These are phyloP conservation scores for Macrophya annulata DNA, from an alignment of 2,888 invertebrate species.

Conservation along the genomic window DNA sequence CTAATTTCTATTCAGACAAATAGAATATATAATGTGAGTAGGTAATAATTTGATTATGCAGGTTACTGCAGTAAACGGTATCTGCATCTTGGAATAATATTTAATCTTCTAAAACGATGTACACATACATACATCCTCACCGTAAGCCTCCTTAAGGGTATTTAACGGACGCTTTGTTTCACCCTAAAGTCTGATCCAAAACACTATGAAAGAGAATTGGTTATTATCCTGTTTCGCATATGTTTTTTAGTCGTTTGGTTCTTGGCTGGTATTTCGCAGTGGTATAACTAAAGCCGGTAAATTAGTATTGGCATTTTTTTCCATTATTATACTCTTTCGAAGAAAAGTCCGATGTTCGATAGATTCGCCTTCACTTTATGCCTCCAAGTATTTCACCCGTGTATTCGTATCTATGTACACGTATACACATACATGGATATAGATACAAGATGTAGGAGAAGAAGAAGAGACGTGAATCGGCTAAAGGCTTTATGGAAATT, in stretches of 20 bases:
- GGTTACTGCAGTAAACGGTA: not conserved
- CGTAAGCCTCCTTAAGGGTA: not conserved
- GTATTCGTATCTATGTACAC: not conserved
- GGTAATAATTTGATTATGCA: not conserved
- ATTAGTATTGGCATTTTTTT: conserved; percentile 27
- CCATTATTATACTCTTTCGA: not conserved
- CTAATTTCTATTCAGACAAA: conserved; percentile 20
- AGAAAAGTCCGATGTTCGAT: not conserved
- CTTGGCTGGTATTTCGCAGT: not conserved
- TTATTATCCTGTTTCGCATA: conserved; percentile 8
- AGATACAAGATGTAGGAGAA: too few species aligned
- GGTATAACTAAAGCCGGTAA: not conserved
- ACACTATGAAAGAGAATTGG: conserved; percentile 24
- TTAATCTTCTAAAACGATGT: conserved; percentile 17
- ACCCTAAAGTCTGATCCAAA: not conserved
- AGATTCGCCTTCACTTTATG: not conserved
- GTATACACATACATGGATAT: too few species aligned
- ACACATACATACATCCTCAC: not conserved
- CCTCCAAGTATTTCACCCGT: not conserved
- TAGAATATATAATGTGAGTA: not conserved
- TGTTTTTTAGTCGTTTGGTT: not conserved
- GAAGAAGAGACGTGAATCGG: not conserved
- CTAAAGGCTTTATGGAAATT: conserved; percentile 18
- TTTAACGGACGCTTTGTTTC: conserved; percentile 20
- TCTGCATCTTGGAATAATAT: conserved; percentile 29